These are phyloP conservation scores for Muntiacus reevesi DNA, from an alignment of 2,113 vertebrate species.

Conservation along the genomic window DNA sequence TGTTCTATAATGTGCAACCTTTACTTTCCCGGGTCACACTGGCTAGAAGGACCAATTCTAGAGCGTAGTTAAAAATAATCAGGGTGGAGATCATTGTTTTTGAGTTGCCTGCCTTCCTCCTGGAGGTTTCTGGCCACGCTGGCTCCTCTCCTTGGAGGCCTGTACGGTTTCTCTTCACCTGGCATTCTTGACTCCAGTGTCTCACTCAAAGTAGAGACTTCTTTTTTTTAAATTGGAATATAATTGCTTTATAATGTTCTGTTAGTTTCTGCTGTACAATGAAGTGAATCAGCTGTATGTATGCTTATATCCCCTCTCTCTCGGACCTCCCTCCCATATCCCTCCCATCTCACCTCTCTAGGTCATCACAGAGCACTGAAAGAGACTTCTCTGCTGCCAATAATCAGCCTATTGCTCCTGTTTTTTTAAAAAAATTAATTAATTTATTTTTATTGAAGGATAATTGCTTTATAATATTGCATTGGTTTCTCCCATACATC, in stretches of 20 bases:
- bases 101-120: not conserved
- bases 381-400: not conserved
- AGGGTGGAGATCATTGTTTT: not conserved
- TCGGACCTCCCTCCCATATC: not conserved
- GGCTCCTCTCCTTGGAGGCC: not conserved
- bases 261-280: not conserved
- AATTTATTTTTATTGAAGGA: not conserved
- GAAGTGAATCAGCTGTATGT: not conserved
- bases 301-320: not conserved
- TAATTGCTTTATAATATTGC: not conserved
- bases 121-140: not conserved
- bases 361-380: not conserved
- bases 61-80: not conserved
- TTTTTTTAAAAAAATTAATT: not conserved
- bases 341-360: not conserved
- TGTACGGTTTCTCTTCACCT: not conserved
- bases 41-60: conserved; percentile 36
- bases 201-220: not conserved
- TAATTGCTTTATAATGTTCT: not conserved
- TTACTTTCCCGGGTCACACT: conserved; percentile 38
- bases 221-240: not conserved
- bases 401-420: not conserved
- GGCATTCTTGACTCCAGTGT: not conserved
- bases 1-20: conserved; percentile 32
- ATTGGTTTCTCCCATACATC: not conserved